A percentile compares a stretch with the other conserved stretches of the same genome.
phyloP scores from a whole-genome alignment of 2,888 invertebrate species.

The Eurytoma californica region DNA sequence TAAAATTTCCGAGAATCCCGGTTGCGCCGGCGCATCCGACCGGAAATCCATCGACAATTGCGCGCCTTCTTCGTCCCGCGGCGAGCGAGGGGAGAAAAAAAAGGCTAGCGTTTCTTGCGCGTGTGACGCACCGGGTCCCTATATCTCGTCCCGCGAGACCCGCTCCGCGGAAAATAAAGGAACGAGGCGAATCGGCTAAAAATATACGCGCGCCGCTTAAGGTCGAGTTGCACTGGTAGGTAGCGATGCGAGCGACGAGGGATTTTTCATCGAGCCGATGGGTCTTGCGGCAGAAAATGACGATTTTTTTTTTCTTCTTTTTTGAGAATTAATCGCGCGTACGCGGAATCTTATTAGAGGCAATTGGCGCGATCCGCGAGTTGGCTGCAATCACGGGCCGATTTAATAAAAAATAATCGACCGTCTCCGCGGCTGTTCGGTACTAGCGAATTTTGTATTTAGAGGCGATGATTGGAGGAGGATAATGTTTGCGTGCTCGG shows the following conservation, averaged over 20 bases:
- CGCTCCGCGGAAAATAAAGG: background rate
- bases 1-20: constrained; percentile 28
- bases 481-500: too few species aligned
- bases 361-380: background rate
- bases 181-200: background rate
- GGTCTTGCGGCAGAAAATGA: too few species aligned
- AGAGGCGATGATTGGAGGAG: too few species aligned
- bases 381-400: too few species aligned
- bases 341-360: constrained; percentile 20
- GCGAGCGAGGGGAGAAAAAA: background rate
- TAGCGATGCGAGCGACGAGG: too few species aligned
- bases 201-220: too few species aligned
- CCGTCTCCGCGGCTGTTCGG: too few species aligned
- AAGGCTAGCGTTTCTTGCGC: background rate
- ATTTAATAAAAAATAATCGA: too few species aligned
- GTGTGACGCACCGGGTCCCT: constrained; percentile 4
- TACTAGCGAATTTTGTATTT: too few species aligned
- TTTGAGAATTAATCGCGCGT: background rate
- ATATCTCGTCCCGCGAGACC: background rate
- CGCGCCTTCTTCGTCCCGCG: background rate
- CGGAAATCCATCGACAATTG: constrained; percentile 39
- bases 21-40: background rate
- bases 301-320: too few species aligned
- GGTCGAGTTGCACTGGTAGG: too few species aligned
- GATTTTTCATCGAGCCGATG: too few species aligned